A percentile compares a stretch with the other conserved stretches of the same genome.
phyloP scores from a whole-genome alignment of 1,140 invertebrate species.

The Scaptomyza graminum region DNA sequence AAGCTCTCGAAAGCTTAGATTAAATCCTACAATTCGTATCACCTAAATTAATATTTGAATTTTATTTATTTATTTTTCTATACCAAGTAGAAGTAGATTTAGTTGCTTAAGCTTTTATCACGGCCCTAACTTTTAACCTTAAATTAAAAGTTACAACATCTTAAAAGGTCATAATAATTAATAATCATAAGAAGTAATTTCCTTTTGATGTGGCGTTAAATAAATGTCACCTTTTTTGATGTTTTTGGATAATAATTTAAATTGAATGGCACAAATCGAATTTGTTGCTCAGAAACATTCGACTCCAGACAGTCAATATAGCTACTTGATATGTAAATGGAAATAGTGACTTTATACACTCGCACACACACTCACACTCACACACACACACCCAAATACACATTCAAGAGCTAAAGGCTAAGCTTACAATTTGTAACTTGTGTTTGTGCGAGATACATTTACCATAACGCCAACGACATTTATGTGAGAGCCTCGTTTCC shows the following conservation, averaged over 20 bases:
- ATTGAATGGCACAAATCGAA: slow-evolving; percentile 23
- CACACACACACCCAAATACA: not conserved
- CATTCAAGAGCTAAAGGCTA: slow-evolving; percentile 11
- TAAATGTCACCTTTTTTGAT: not conserved
- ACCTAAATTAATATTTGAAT: no score
- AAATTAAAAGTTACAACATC: no score
- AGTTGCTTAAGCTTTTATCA: no score
- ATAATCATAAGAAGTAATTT: not conserved
- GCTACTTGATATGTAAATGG: slow-evolving; percentile 56
- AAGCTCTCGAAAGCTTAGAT: no score
- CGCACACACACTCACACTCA: not conserved
- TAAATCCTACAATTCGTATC: no score
- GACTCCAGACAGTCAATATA: not conserved
- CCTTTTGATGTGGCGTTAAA: not conserved
- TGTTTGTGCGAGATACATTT: slow-evolving; percentile 63
- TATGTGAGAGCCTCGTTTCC: slow-evolving; percentile 48
- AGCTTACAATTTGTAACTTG: slow-evolving; percentile 65
- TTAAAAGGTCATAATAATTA: no score
- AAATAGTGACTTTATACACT: slow-evolving; percentile 30
- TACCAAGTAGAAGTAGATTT: no score
- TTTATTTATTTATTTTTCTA: no score
- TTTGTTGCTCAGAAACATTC: slow-evolving; percentile 21
- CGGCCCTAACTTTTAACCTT: no score
- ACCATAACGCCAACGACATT: slow-evolving; percentile 62
- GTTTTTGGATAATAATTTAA: slow-evolving; percentile 4